phyloP scores from a whole-genome alignment of 2,888 invertebrate species.

The Malachius bipustulatus region DNA sequence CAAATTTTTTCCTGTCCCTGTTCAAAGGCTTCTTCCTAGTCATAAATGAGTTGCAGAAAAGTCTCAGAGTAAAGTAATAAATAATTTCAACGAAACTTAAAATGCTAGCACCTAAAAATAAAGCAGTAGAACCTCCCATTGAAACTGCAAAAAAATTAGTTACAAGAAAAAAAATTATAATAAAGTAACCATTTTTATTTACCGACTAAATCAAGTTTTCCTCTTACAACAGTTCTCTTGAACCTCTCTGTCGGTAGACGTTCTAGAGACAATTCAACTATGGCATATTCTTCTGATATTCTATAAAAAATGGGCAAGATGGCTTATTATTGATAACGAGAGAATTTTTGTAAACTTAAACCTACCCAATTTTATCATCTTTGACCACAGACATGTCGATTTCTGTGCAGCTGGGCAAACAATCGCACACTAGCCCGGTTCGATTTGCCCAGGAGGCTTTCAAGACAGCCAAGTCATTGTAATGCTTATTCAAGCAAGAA shows the following conservation, averaged over 20 bases:
- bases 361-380: slow-evolving; percentile 38
- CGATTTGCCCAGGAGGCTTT: slow-evolving; percentile 54
- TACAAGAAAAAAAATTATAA: neutral
- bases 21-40: neutral
- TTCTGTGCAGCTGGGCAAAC: slow-evolving; percentile 60
- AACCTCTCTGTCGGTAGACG: slow-evolving; percentile 57
- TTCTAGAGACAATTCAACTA: slow-evolving; percentile 49
- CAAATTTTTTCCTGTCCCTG: neutral
- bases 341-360: slow-evolving; percentile 7
- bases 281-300: slow-evolving; percentile 27
- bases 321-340: slow-evolving; percentile 4
- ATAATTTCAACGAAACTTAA: slow-evolving; percentile 46
- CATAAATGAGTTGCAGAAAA: slow-evolving; percentile 11
- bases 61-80: slow-evolving; percentile 38
- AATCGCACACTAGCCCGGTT: slow-evolving; percentile 53
- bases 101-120: slow-evolving; percentile 49
- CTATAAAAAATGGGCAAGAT: slow-evolving; percentile 27
- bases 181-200: slow-evolving; percentile 24
- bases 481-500: slow-evolving; percentile 49
- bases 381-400: slow-evolving; percentile 53
- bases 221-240: slow-evolving; percentile 50
- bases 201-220: slow-evolving; percentile 56
- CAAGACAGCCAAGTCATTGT: slow-evolving; percentile 49
- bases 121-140: slow-evolving; percentile 46
- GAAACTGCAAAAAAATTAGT: slow-evolving; percentile 46